phyloP scores from a whole-genome alignment of 1,140 invertebrate genomes.

The Gryon sp. region DNA sequence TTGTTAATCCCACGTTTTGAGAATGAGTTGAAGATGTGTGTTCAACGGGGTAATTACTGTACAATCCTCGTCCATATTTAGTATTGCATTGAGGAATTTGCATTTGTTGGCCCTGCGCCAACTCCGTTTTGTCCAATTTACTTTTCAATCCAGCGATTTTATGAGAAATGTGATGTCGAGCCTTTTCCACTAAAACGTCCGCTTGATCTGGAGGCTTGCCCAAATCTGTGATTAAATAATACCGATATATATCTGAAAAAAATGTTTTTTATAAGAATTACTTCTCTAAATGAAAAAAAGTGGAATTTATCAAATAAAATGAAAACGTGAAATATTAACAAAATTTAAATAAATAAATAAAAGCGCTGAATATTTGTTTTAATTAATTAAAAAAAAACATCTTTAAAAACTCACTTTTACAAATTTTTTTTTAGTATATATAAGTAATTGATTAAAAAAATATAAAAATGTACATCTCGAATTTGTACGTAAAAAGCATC shows the following conservation, averaged over 20 bases:
- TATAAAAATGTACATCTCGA: no score
- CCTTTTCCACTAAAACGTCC: constrained; percentile 35
- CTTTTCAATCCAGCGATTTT: constrained; percentile 48
- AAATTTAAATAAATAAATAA: no score
- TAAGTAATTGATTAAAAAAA: no score
- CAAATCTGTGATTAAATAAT: constrained; percentile 27
- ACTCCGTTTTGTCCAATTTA: constrained; percentile 20
- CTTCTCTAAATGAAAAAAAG: no score
- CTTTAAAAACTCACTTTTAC: no score
- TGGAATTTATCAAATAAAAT: no score
- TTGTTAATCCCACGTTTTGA: background rate
- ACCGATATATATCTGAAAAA: constrained; percentile 38
- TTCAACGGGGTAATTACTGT: background rate
- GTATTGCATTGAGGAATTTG: background rate
- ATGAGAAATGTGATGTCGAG: constrained; percentile 35
- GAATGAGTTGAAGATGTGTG: background rate
- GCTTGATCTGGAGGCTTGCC: constrained; percentile 19
- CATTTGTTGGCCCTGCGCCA: background rate
- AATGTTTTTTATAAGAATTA: background rate
- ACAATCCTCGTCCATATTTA: constrained; percentile 3
- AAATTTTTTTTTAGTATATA: no score
- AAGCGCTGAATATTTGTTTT: no score
- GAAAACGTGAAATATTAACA: no score
- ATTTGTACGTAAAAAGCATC: no score
- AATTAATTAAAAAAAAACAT: no score